These are phyloP conservation scores for Batillaria attramentaria DNA, from an alignment of 1,140 invertebrate species.

Conservation along the genomic window DNA sequence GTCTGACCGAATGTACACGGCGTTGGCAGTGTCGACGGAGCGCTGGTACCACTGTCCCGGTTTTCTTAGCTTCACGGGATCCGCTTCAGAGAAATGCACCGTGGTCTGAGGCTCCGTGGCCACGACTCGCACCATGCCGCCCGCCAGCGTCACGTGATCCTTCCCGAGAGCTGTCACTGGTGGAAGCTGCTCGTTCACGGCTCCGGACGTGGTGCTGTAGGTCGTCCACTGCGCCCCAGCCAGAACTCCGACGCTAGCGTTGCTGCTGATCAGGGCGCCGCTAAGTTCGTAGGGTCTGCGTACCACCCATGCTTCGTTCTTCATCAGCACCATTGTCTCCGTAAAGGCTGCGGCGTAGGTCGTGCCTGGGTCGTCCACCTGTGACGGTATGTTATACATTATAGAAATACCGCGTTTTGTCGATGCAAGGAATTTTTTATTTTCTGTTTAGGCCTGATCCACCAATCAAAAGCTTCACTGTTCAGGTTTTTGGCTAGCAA, in stretches of 20 bases:
- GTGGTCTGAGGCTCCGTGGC: constrained; percentile 9
- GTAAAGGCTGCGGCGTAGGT: not conserved
- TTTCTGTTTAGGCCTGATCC: no score
- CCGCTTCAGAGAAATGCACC: not conserved
- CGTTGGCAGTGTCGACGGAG: not conserved
- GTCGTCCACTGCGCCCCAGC: constrained; percentile 18
- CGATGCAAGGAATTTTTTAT: no score
- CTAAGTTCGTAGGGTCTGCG: not conserved
- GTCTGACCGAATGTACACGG: constrained; percentile 1
- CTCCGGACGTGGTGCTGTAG: not conserved
- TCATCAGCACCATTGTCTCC: not conserved
- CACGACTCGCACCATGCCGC: constrained; percentile 9
- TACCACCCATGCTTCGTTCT: constrained; percentile 6
- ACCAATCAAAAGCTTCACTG: no score
- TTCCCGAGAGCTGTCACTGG: not conserved
- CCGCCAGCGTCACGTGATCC: not conserved
- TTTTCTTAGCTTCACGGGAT: not conserved
- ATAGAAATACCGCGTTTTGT: no score
- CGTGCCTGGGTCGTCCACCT: not conserved
- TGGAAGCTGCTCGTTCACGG: constrained; percentile 14
- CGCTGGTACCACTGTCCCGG: not conserved
- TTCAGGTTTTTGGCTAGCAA: no score
- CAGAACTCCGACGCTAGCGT: not conserved
- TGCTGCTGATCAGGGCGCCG: not conserved
- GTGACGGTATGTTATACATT: no score